Conservation (phyloP, 2,888 invertebrate species). For the Drosophila falleni region DNA sequence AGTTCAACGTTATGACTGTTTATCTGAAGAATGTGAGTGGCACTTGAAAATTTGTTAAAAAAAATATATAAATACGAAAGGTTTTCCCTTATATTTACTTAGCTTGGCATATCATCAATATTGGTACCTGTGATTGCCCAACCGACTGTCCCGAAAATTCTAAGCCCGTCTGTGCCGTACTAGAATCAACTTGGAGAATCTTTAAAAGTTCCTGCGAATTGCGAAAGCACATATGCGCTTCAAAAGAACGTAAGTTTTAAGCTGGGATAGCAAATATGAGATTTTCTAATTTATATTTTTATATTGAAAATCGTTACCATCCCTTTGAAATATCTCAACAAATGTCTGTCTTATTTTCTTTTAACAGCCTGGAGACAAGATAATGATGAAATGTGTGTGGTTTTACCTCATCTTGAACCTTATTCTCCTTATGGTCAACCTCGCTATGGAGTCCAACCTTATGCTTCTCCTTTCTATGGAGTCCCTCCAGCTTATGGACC, state of each 20-base stretch:
- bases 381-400: slow-evolving; percentile 7
- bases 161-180: slow-evolving; percentile 31
- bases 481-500: slow-evolving; percentile 16
- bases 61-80: no score
- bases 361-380: slow-evolving; percentile 35
- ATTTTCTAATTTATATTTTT: neutral
- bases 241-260: slow-evolving; percentile 30
- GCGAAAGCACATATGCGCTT: slow-evolving; percentile 20
- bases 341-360: neutral
- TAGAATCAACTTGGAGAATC: slow-evolving; percentile 7
- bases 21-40: slow-evolving; percentile 25
- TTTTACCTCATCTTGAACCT: neutral
- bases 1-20: slow-evolving; percentile 42
- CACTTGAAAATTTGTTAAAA: rapidly evolving
- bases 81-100: neutral
- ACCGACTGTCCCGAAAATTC: slow-evolving; percentile 9
- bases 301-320: neutral
- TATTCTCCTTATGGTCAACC: neutral
- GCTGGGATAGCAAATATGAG: no score
- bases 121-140: slow-evolving; percentile 47
- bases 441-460: neutral
- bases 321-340: neutral
- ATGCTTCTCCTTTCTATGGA: neutral
- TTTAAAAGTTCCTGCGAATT: slow-evolving; percentile 39
- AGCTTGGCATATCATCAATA: slow-evolving; percentile 38